A percentile compares a stretch with the other conserved stretches of the same genome.
Evolutionary conservation across 2,888 invertebrate genomes (phyloP).

Genomic region (Fissipunctia ypsillon): DNA sequence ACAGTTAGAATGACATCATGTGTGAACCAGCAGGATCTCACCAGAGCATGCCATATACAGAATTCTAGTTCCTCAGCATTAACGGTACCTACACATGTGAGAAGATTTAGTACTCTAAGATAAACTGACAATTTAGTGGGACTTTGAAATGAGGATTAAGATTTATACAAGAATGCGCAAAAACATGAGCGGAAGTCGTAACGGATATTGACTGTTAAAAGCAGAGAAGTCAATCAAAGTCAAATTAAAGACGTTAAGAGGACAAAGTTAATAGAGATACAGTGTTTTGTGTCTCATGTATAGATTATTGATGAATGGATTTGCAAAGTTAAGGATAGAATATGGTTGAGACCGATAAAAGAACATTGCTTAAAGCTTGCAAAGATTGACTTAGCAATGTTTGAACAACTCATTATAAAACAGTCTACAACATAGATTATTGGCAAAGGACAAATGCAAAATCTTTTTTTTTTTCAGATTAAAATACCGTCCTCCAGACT

Average conservation of each 20-base stretch:
- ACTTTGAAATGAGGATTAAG: constrained; percentile 21
- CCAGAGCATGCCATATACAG: constrained; percentile 51
- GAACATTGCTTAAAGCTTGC: not conserved
- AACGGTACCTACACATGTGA: constrained; percentile 58
- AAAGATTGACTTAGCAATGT: not conserved
- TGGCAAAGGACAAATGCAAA: not conserved
- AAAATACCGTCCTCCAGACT: not conserved
- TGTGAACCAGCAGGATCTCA: constrained; percentile 48
- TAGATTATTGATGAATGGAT: not conserved
- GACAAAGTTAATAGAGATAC: not conserved
- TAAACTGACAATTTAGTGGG: constrained; percentile 20
- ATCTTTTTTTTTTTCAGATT: not conserved
- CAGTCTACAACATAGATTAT: not conserved
- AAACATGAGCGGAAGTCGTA: constrained; percentile 31
- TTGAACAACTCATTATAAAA: too few relatives aligned
- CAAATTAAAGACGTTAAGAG: constrained; percentile 26
- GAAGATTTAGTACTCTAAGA: constrained; percentile 47
- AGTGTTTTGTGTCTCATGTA: not conserved
- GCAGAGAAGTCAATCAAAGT: constrained; percentile 32
- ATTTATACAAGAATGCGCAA: not conserved
- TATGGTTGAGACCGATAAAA: too few relatives aligned
- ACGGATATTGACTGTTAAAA: constrained; percentile 32
- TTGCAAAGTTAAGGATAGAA: not conserved
- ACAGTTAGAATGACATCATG: constrained; percentile 68
- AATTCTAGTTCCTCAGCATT: constrained; percentile 55